Evolutionary conservation across 2,113 vertebrate species (phyloP).

Genomic region (Rhadina sibilatrix): DNA sequence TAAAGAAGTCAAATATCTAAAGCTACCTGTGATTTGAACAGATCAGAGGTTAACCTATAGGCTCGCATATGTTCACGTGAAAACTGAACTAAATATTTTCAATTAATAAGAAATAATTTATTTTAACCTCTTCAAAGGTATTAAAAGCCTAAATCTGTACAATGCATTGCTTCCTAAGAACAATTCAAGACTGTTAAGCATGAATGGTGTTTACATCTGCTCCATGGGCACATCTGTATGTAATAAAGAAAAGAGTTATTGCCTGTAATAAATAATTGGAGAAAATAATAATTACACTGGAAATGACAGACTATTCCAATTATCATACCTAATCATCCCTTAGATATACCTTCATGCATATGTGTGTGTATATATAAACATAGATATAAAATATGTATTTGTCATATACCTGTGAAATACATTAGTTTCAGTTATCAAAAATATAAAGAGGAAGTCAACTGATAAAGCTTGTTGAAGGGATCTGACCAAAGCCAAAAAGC

Average conservation of each 20-base stretch:
- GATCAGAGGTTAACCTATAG: not conserved
- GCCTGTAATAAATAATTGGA: not conserved
- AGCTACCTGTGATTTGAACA: not conserved
- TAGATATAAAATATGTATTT: not conserved
- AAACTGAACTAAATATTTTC: not conserved
- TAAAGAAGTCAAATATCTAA: not conserved
- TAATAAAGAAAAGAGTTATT: not conserved
- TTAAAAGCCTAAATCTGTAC: not conserved
- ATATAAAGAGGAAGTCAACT: not conserved
- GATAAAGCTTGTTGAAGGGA: not conserved
- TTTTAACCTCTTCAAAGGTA: not conserved
- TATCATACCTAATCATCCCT: not conserved
- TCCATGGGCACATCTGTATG: not conserved
- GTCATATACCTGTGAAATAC: not conserved
- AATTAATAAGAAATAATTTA: not conserved
- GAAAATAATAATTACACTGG: not conserved
- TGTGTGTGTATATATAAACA: not conserved
- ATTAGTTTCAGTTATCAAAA: not conserved
- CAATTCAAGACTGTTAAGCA: not conserved
- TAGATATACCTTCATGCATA: not conserved
- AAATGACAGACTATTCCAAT: not conserved
- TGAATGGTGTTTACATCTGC: not conserved
- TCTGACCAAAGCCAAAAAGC: not conserved
- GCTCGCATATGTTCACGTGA: accelerated
- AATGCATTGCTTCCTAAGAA: not conserved